These are phyloP conservation scores for Cephalophus harveyi DNA, from an alignment of 2,113 vertebrate species.

Conservation along the genomic window DNA sequence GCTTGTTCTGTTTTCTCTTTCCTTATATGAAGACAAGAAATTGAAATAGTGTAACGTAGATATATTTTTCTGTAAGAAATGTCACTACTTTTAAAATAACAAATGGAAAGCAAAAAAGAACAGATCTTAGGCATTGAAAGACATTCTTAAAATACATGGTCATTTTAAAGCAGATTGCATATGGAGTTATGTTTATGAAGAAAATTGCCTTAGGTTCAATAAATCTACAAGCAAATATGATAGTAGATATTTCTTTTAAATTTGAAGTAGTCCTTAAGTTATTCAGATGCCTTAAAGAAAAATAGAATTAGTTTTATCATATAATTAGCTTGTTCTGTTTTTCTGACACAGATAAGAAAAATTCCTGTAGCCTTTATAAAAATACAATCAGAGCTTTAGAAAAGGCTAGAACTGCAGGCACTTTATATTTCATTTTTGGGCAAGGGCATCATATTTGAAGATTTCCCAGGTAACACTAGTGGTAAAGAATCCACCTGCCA, in stretches of 20 bases:
- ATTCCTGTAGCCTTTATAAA: not conserved
- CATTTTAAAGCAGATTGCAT: not conserved
- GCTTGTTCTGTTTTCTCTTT: not conserved
- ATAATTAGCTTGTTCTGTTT: constrained; percentile 10
- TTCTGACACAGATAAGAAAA: not conserved
- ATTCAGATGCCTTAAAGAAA: not conserved
- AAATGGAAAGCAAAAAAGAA: not conserved
- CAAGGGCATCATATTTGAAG: not conserved
- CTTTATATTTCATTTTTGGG: not conserved
- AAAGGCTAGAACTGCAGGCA: not conserved
- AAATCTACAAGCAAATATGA: not conserved
- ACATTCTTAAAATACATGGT: not conserved
- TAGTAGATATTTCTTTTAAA: not conserved
- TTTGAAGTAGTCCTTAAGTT: not conserved
- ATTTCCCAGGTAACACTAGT: not conserved
- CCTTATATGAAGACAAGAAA: not conserved
- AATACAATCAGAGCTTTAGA: not conserved
- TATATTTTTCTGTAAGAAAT: not conserved
- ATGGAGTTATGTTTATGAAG: not conserved
- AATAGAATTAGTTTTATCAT: constrained; percentile 31
- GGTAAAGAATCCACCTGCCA: not conserved
- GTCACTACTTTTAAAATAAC: not conserved
- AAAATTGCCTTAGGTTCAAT: not conserved
- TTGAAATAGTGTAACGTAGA: not conserved
- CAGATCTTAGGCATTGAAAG: not conserved